Evolutionary conservation across 2,113 vertebrate species (phyloP).

Genomic region (Phodopus roborovskii): DNA sequence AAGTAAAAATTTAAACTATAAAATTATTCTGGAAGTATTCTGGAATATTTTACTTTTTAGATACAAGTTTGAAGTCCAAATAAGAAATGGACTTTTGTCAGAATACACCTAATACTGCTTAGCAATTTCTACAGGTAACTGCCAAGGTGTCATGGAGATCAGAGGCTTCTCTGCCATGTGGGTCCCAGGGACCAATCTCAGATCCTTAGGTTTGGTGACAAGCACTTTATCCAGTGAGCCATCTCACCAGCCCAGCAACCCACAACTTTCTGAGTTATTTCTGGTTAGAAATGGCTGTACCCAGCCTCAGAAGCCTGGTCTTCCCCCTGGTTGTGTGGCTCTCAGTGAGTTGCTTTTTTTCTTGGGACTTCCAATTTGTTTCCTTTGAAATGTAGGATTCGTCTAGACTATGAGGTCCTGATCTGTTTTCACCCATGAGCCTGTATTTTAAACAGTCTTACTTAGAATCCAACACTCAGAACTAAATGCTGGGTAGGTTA

Average conservation of each 20-base stretch:
- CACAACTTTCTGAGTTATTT: background rate
- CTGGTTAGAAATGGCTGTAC: background rate
- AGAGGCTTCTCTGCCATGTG: background rate
- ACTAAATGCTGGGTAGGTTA: background rate
- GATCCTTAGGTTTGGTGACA: background rate
- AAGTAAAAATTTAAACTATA: background rate
- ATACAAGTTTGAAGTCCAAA: background rate
- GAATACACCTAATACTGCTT: background rate
- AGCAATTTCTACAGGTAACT: background rate
- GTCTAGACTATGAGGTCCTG: background rate
- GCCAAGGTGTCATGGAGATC: background rate
- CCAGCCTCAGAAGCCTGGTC: background rate
- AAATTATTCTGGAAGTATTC: background rate
- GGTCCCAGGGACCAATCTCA: background rate
- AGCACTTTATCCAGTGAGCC: background rate
- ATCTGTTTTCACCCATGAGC: background rate
- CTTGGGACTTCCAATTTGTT: background rate
- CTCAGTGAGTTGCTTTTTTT: background rate
- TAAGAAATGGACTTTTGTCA: conserved; percentile 13
- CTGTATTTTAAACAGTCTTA: conserved; percentile 14
- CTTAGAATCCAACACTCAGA: conserved; percentile 38
- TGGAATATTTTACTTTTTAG: background rate
- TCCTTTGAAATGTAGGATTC: background rate
- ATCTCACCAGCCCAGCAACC: background rate
- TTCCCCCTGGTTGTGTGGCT: background rate